Evolutionary conservation across 2,888 invertebrate species (phyloP), one percentile per base, ranked within the genome.

Genomic region (Augochlorella aurata): DNA sequence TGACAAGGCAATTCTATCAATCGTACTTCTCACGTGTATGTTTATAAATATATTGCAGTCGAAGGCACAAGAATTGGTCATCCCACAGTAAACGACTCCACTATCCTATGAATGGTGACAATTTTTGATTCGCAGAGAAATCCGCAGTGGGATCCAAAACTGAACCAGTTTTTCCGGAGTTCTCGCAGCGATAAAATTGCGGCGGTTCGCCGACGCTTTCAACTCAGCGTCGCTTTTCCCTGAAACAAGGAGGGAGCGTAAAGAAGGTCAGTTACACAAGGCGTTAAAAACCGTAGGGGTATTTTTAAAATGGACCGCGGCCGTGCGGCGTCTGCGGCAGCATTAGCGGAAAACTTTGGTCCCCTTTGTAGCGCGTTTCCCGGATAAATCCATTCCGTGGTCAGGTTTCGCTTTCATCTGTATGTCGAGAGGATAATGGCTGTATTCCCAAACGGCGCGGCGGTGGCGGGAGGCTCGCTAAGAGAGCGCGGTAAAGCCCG

Each of bases 321-420:
- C 74, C 68, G 78, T 52, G 76, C 14, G 58, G 70, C 44, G 87
- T 76, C 86, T 87, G 84, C 84, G 85, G 81, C 65, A 75, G 84
- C 88, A 89, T 90, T 89, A 85, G 87, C 83, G 83, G 81, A 81
- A 83, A 90, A 87, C 87, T 88, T 89, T 85, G 78, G 82, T 84
- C 83, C 82, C 87, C 84, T 90, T 88, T 89, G 89, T 87, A 85
- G 77, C 81, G 83, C 84, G 74, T 86, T 87, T 88, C 83, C 81
- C 77, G 87, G 89, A 90, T 91, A 92, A 92, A 91, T 91, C 91
- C 89, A 91, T 91, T 90, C 84, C 87, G 91, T 87, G 91, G 92
- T 92, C 90, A 91, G 91, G 90, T 91, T 92, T 92, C 90, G 89
- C 92, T 92, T 92, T 92, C 92, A 92, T 92, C 92, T 92, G 89